Evolutionary conservation across 2,113 vertebrate species (phyloP), one percentile per base, ranked within the genome.

Genomic region (Centropristis striata): DNA sequence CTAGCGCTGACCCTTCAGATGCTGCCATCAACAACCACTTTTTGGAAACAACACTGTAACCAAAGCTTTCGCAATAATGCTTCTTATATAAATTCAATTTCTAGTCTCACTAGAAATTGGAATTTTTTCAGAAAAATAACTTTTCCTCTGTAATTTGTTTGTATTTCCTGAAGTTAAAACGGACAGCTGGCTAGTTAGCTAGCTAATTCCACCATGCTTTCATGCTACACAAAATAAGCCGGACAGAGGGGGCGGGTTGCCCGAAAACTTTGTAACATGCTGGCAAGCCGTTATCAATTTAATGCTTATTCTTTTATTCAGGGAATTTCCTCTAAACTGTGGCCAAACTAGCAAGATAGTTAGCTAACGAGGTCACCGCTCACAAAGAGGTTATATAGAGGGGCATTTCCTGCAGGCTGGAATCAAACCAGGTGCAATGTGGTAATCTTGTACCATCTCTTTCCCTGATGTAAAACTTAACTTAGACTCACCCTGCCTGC

Each of bases 21-120:
- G 25, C 44, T 36, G 47, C 57, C 47, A 61, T 80, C 28, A 60
- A 57, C 42, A 74, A 44, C 28, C 32, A 49, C 15, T 27, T 60
- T 8, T 75, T 58, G 8, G 59, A 77, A 77, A 70, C 61, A 39
- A 39, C 36, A 7, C 13, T 49, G 15, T 6, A 25, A 70, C 4
- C 54, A 61, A 71, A 86, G 27, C 20, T 2, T 59, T 60, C 68
- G 16, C 9, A 71, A 10, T 64, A 71, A 10, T 64, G 20, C n/a
- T 32, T 20, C 8, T 75, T 60, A 53, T 82, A 27, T 65, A 47
- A 28, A 66, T 57, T 54, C 13, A 14, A 32, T 5, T 65, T 61
- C 23, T 14, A 53, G 21, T 77, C 42, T 77, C 23, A 63, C 9
- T 66, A n/a, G n/a, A n/a, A n/a, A n/a, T n/a, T n/a, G n/a, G n/a